These are phyloP conservation scores for Tychaedon coryphoeus DNA, from an alignment of 2,113 vertebrate genomes.

Conservation along the genomic window DNA sequence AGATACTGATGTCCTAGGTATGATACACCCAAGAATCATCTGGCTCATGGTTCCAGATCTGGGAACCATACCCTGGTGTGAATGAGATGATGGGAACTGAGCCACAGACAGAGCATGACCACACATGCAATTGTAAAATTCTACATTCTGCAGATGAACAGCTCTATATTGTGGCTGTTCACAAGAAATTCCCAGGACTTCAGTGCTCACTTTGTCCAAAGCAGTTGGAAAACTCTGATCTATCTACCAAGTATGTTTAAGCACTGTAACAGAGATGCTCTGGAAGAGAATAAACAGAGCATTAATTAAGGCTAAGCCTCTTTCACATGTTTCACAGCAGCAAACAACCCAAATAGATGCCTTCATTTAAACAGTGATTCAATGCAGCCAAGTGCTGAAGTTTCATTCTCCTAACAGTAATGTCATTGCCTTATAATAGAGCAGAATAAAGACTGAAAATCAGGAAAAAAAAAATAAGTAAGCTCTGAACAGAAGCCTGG, in stretches of 20 bases:
- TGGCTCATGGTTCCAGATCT: background rate
- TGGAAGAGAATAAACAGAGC: background rate
- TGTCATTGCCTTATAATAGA: background rate
- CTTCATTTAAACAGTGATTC: background rate
- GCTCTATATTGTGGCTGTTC: background rate
- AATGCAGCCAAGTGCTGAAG: background rate
- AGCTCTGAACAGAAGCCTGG: background rate
- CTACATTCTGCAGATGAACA: background rate
- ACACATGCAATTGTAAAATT: background rate
- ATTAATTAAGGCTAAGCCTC: background rate
- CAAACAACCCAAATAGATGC: background rate
- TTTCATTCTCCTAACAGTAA: background rate
- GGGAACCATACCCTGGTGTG: fast-evolving
- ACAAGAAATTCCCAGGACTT: background rate
- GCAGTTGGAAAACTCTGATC: background rate
- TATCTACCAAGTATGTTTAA: background rate
- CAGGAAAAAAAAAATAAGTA: background rate
- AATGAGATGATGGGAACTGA: background rate
- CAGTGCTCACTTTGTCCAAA: background rate
- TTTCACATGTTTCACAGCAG: background rate
- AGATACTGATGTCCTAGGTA: background rate
- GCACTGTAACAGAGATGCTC: background rate
- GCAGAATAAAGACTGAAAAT: background rate
- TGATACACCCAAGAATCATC: background rate
- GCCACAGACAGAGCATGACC: background rate